A percentile compares a stretch with the other conserved stretches of the same genome.
Conservation (phyloP, 37 sponge, comb jelly and placozoan species). For the Spongia lamella region DNA sequence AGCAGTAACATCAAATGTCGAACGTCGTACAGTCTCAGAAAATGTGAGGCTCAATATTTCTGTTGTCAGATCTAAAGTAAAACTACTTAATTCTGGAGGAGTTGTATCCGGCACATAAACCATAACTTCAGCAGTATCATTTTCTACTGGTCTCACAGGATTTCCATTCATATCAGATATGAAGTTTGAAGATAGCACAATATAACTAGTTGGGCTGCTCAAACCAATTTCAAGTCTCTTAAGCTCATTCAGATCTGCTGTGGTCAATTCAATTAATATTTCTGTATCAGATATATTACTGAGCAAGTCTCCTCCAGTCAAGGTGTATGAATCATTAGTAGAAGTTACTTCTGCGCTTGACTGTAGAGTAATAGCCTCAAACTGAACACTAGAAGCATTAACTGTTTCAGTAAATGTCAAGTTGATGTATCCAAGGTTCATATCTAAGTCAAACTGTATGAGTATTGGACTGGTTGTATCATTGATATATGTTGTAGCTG, state of each 20-base stretch:
- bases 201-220: conserved; percentile 13
- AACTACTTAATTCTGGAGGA: conserved; percentile 49
- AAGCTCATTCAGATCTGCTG: conserved; percentile 81
- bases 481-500: conserved; percentile 28
- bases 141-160: conserved; percentile 39
- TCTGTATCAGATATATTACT: conserved; percentile 35
- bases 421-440: conserved; percentile 62
- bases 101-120: conserved; percentile 54
- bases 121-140: conserved; percentile 11
- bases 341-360: conserved; percentile 8
- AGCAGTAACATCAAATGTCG: conserved; percentile 57
- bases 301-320: conserved; percentile 60
- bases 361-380: conserved; percentile 64
- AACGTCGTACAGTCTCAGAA: conserved; percentile 70
- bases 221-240: conserved; percentile 70
- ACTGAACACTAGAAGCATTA: conserved; percentile 64
- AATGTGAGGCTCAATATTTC: conserved; percentile 71
- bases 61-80: conserved; percentile 71
- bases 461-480: conserved; percentile 73
- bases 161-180: conserved; percentile 51
- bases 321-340: conserved; percentile 6
- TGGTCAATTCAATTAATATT: conserved; percentile 29
- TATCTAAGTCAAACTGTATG: conserved; percentile 63
- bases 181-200: conserved; percentile 24
- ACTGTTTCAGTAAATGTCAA: conserved; percentile 75